Percentiles rank a stretch among this genome's conserved stretches.
phyloP scores from a whole-genome alignment of 2,113 vertebrate genomes.

The Ranitomeya variabilis region DNA sequence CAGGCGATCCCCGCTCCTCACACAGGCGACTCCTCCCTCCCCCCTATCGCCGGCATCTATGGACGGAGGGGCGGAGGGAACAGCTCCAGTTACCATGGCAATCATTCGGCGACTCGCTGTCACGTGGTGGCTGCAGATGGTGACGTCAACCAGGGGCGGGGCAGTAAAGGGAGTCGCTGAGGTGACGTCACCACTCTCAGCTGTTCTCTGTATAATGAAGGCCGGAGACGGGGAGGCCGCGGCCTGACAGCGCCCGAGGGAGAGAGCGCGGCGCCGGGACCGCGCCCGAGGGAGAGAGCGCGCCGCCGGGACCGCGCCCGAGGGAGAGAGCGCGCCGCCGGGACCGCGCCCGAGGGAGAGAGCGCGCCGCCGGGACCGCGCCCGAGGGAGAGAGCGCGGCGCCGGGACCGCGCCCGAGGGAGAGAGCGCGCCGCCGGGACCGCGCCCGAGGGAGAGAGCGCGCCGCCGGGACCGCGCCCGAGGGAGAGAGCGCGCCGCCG shows the following conservation, averaged over 20 bases:
- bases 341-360: not conserved
- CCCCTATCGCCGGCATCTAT: no score
- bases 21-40: no score
- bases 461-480: not conserved
- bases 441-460: not conserved
- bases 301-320: not conserved
- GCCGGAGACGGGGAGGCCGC: not conserved
- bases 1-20: no score
- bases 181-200: not conserved
- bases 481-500: not conserved
- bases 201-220: slow-evolving; percentile 39
- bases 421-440: not conserved
- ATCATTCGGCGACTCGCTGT: not conserved
- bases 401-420: not conserved
- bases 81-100: not conserved
- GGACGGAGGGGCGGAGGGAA: no score
- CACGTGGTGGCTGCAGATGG: not conserved
- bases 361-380: not conserved
- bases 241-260: slow-evolving; percentile 7
- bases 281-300: not conserved
- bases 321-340: not conserved
- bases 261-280: not conserved
- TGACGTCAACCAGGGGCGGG: not conserved
- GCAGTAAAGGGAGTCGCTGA: not conserved
- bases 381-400: not conserved